Percentiles rank a stretch among this genome's conserved stretches.
Conservation (phyloP, 2,888 invertebrate species). For the Drosophila mulleri region DNA sequence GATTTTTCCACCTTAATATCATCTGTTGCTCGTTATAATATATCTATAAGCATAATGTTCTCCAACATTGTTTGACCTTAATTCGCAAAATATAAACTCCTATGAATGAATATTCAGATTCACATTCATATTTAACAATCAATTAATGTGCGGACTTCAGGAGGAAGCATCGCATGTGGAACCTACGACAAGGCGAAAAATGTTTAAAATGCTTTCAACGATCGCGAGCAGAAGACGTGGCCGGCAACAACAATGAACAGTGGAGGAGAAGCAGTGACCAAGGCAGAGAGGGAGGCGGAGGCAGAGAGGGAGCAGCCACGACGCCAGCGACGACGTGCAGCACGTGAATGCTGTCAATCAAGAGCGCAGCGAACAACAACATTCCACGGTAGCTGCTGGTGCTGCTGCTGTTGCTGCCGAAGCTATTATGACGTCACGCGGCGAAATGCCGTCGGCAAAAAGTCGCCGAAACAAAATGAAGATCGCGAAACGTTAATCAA, state of each 20-base stretch:
- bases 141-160: constrained; percentile 20
- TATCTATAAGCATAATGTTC: not conserved
- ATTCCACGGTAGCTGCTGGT: constrained; percentile 58
- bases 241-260: constrained; percentile 21
- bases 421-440: constrained; percentile 68
- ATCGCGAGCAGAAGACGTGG: constrained; percentile 25
- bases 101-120: constrained; percentile 15
- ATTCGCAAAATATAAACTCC: not conserved
- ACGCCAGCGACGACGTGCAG: constrained; percentile 63
- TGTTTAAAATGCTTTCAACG: constrained; percentile 45
- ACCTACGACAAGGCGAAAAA: constrained; percentile 64
- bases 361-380: constrained; percentile 47
- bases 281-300: constrained; percentile 6
- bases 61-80: not conserved
- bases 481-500: constrained; percentile 73
- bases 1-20: too few species aligned
- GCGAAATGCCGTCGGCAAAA: constrained; percentile 76
- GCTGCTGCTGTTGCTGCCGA: constrained; percentile 32
- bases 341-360: constrained; percentile 81
- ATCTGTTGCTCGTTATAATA: not conserved
- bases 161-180: constrained; percentile 20
- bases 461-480: constrained; percentile 57
- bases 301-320: constrained; percentile 12
- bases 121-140: constrained; percentile 4
- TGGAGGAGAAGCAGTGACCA: constrained; percentile 2